Base-by-base conservation (phyloP, 2,113 vertebrate genomes). In the Stigmatopora nigra region DNA sequence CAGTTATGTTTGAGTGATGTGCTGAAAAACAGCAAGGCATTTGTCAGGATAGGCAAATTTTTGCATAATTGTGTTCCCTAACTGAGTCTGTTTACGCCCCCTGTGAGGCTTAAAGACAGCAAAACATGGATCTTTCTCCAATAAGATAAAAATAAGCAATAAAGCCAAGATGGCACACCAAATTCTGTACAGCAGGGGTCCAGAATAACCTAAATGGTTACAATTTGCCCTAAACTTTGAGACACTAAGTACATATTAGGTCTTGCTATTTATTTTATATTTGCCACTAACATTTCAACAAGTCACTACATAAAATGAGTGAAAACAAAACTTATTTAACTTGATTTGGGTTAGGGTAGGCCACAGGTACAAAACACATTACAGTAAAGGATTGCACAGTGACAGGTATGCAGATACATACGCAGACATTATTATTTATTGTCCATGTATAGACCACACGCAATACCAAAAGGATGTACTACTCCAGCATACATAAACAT, bases 11-110 rank as follows among this genome's bases (percentile, higher is more conserved):
- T 75, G 55, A 70, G 65, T 51, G 44, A 63, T 55, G 47, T 63
- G 64, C 17, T 19, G 17, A n/a, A 35, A 67, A 48, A 61, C 64
- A 63, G 61, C 56, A 68, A 59, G 67, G 19, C 60, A 78, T 81
- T 81, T 75, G 78, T 82, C 72, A 78, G 55, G 20, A 6, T 65
- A 78, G 67, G 76, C 67, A 82, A 62, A 78, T 78, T 74, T 71
- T 36, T 69, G 72, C 61, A 76, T 78, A 81, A 70, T 78, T 69
- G 68, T 69, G 69, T 62, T 75, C 71, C 73, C 56, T 71, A 76
- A 52, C 77, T 71, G 63, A 78, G 72, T 67, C 69, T 72, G 61
- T 69, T 76, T 63, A 75, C 81, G 61, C 69, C 82, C 64, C 79
- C 65, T 67, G 75, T 72, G 80, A 77, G 72, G 65, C 44, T 82